These are phyloP conservation scores for Drosophila sp. DNA, from an alignment of 1,140 invertebrate species.

Conservation along the genomic window DNA sequence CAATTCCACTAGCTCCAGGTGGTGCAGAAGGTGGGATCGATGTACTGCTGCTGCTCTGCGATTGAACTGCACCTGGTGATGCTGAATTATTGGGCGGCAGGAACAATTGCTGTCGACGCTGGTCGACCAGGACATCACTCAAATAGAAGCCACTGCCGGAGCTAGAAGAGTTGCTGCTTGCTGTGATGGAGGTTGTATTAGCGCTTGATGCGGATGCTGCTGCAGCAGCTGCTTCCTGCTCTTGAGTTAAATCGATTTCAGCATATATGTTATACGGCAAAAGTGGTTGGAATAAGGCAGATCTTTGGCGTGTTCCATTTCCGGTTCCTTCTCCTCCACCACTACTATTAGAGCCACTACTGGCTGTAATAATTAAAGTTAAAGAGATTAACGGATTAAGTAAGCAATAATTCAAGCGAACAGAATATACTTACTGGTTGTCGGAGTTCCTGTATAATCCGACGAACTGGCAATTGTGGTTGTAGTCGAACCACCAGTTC, in stretches of 20 bases:
- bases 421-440: not conserved
- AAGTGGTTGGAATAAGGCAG: conserved; percentile 42
- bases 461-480: not conserved
- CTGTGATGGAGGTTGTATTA: not conserved
- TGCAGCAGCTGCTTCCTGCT: conserved; percentile 38
- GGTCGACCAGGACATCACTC: not conserved
- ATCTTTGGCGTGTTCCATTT: conserved; percentile 35
- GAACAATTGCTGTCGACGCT: conserved; percentile 1
- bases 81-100: not conserved
- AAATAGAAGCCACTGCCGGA: conserved; percentile 1
- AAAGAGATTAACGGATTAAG: not conserved
- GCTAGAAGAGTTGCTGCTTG: conserved; percentile 1
- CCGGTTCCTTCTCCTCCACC: not conserved
- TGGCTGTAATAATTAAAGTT: conserved; percentile 1
- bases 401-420: not conserved
- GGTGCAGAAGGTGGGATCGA: conserved; percentile 10
- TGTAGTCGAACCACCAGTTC: not conserved
- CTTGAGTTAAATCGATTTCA: conserved; percentile 66
- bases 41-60: conserved; percentile 14
- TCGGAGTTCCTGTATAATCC: not conserved
- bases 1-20: not conserved
- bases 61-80: not conserved
- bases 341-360: not conserved
- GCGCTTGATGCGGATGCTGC: not conserved
- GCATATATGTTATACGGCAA: conserved; percentile 63